phyloP scores from a whole-genome alignment of 92 coral and sea anemone species.

The Phenganax subtilis region DNA sequence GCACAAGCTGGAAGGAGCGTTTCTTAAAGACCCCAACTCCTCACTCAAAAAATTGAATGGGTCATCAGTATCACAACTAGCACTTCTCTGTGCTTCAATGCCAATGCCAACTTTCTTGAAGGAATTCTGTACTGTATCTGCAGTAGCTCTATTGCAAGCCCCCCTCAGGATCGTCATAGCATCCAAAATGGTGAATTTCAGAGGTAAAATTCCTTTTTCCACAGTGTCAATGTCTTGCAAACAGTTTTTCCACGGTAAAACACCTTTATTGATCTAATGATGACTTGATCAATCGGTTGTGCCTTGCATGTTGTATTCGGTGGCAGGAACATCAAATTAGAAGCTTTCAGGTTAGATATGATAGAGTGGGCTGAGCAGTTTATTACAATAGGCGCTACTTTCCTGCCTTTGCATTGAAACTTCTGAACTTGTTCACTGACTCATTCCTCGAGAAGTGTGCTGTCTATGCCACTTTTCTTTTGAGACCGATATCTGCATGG shows the following conservation, averaged over 20 bases:
- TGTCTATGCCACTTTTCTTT: slow-evolving; percentile 52
- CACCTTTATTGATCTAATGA: slow-evolving; percentile 45
- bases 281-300: slow-evolving; percentile 56
- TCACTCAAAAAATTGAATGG: neutral
- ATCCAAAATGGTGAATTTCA: slow-evolving; percentile 59
- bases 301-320: slow-evolving; percentile 54
- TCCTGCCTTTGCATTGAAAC: slow-evolving; percentile 54
- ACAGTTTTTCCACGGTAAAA: slow-evolving; percentile 56
- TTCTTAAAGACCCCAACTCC: no score
- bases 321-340: slow-evolving; percentile 49
- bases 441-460: slow-evolving; percentile 52
- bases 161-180: slow-evolving; percentile 53
- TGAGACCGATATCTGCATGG: slow-evolving; percentile 55
- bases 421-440: slow-evolving; percentile 50
- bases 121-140: slow-evolving; percentile 47
- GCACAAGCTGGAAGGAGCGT: neutral
- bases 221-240: slow-evolving; percentile 55
- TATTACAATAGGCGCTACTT: slow-evolving; percentile 46
- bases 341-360: slow-evolving; percentile 40
- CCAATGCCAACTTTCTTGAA: slow-evolving; percentile 47
- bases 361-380: slow-evolving; percentile 55
- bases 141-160: slow-evolving; percentile 56
- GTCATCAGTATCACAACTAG: slow-evolving; percentile 40
- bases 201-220: slow-evolving; percentile 59
- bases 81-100: slow-evolving; percentile 40